These are phyloP conservation scores for Hemithea aestivaria DNA, from an alignment of 2,888 invertebrate genomes.

Conservation along the genomic window DNA sequence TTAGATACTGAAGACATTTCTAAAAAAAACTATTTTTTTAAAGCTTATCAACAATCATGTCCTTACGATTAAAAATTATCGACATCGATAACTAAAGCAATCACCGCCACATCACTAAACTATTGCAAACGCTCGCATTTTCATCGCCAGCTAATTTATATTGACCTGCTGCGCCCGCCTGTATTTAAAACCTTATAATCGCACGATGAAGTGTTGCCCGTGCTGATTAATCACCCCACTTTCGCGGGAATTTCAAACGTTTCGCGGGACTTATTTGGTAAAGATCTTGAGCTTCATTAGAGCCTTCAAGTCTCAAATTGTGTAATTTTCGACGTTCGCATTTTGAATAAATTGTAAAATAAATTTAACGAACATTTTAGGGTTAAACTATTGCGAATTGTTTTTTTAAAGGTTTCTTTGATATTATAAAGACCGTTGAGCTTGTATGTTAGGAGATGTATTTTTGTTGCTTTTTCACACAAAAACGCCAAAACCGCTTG, in stretches of 20 bases:
- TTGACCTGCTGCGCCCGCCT: slow-evolving; percentile 59
- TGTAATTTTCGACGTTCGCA: slow-evolving; percentile 20
- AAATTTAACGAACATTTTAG: too few relatives aligned
- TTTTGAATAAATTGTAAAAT: too few relatives aligned
- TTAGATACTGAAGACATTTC: too few relatives aligned
- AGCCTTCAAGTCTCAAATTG: slow-evolving; percentile 37
- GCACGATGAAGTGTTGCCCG: slow-evolving; percentile 70
- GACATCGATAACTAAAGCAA: slow-evolving; percentile 28
- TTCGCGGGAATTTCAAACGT: slow-evolving; percentile 38
- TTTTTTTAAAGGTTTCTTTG: too few relatives aligned
- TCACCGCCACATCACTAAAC: slow-evolving; percentile 15
- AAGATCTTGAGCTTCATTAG: slow-evolving; percentile 23
- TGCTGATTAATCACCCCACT: slow-evolving; percentile 66
- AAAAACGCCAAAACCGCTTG: too few relatives aligned
- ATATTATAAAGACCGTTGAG: too few relatives aligned
- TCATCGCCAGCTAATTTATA: slow-evolving; percentile 74
- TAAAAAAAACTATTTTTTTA: too few relatives aligned
- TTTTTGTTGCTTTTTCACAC: too few relatives aligned
- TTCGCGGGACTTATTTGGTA: slow-evolving; percentile 34
- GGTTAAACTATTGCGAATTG: too few relatives aligned
- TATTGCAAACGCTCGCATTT: slow-evolving; percentile 35
- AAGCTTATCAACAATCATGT: too few relatives aligned
- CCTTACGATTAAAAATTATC: too few relatives aligned
- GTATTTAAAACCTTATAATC: slow-evolving; percentile 77
- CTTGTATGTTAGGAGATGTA: too few relatives aligned